A percentile compares a stretch with the other conserved stretches of the same genome.
These are phyloP conservation scores for Nasonia longicornis DNA, from an alignment of 1,140 invertebrate species.

Conservation along the genomic window DNA sequence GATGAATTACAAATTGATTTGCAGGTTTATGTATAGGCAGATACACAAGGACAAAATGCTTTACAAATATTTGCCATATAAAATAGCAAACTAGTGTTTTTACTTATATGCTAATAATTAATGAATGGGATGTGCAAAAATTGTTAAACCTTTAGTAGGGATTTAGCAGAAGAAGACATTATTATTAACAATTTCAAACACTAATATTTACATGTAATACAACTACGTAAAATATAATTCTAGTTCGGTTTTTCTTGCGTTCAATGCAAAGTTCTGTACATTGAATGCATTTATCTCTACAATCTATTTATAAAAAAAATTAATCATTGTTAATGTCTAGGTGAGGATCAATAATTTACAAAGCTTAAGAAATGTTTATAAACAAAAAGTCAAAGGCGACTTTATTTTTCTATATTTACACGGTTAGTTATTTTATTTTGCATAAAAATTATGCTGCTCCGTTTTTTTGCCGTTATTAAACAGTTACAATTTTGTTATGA, in stretches of 20 bases:
- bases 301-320: neutral
- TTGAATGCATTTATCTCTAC: no score
- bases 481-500: slow-evolving; percentile 37
- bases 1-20: neutral
- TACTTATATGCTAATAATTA: neutral
- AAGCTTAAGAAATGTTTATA: slow-evolving; percentile 30
- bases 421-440: slow-evolving; percentile 26
- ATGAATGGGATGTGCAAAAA: neutral
- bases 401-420: slow-evolving; percentile 49
- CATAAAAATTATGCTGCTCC: slow-evolving; percentile 46
- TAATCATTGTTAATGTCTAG: neutral
- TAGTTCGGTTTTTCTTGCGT: neutral
- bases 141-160: neutral
- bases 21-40: neutral
- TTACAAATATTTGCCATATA: neutral
- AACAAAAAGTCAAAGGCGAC: slow-evolving; percentile 34
- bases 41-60: neutral
- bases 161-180: neutral
- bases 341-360: slow-evolving; percentile 1
- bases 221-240: neutral
- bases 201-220: neutral
- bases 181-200: neutral
- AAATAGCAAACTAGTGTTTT: neutral
- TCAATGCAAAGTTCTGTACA: neutral
- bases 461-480: slow-evolving; percentile 21